A percentile compares a stretch with the other conserved stretches of the same genome.
Evolutionary conservation across 2,888 invertebrate species (phyloP).

Genomic region (Dicranocentrus wangi): DNA sequence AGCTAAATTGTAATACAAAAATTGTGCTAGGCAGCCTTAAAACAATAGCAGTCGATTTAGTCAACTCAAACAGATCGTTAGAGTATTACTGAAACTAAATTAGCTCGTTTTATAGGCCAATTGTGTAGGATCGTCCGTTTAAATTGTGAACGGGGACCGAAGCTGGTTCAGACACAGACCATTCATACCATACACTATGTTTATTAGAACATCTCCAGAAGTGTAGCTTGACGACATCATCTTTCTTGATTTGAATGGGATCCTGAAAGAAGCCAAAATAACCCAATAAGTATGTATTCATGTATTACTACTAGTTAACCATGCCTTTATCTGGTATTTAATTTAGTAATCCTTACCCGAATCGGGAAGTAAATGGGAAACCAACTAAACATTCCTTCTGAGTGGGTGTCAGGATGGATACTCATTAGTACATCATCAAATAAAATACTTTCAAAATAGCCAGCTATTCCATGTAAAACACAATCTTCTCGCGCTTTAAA

Average conservation of each 20-base stretch:
- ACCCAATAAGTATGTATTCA: too few species aligned
- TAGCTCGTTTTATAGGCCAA: conserved; percentile 79
- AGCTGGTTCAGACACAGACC: conserved; percentile 83
- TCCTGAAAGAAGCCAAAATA: too few species aligned
- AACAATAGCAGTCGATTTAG: too few species aligned
- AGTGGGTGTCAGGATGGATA: conserved; percentile 91
- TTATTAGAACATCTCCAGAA: conserved; percentile 89
- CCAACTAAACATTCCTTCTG: conserved; percentile 97
- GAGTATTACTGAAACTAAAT: too few species aligned
- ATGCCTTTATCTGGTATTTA: too few species aligned
- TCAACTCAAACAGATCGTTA: too few species aligned
- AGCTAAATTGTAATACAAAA: too few species aligned
- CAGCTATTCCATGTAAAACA: conserved; percentile 94
- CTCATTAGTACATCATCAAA: conserved; percentile 89
- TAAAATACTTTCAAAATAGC: conserved; percentile 92
- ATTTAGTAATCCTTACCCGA: conserved; percentile 78
- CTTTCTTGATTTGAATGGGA: conserved; percentile 83
- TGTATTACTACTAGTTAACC: too few species aligned
- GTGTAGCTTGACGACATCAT: conserved; percentile 83
- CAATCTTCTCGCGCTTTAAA: conserved; percentile 85
- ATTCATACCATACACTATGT: conserved; percentile 96
- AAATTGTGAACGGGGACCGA: conserved; percentile 81
- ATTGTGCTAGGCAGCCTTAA: too few species aligned
- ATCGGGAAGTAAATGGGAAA: conserved; percentile 97
- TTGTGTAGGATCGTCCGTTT: conserved; percentile 83